phyloP scores from a whole-genome alignment of 2,888 invertebrate genomes.

The Caenorhabditis japonica region DNA sequence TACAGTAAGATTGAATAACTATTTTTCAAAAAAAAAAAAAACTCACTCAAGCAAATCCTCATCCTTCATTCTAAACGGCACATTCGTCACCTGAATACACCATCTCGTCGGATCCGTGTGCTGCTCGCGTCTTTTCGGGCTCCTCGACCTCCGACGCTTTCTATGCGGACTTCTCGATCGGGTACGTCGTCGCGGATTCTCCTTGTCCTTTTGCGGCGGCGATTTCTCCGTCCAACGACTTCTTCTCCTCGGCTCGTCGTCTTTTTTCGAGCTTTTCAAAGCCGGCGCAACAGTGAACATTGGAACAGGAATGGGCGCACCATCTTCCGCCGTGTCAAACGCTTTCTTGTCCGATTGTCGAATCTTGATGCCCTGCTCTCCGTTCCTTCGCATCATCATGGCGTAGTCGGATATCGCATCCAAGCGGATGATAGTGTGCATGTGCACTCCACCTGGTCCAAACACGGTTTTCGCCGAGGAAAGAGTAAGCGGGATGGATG shows the following conservation, averaged over 20 bases:
- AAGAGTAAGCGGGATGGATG: conserved; percentile 61
- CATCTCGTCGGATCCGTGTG: conserved; percentile 62
- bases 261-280: neutral
- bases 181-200: conserved; percentile 17
- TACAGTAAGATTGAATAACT: neutral
- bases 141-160: conserved; percentile 19
- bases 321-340: conserved; percentile 64
- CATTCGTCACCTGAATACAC: conserved; percentile 67
- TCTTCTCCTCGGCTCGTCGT: conserved; percentile 25
- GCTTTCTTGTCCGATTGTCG: conserved; percentile 49
- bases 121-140: conserved; percentile 14
- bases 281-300: neutral
- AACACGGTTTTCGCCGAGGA: conserved; percentile 65
- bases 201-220: conserved; percentile 6
- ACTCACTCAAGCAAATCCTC: conserved; percentile 65
- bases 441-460: conserved; percentile 59
- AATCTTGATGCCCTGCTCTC: conserved; percentile 68
- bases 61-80: conserved; percentile 66
- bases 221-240: conserved; percentile 24
- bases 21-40: neutral
- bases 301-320: conserved; percentile 83
- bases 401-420: conserved; percentile 60
- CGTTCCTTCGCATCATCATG: conserved; percentile 59
- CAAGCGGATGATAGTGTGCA: conserved; percentile 64
- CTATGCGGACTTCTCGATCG: conserved; percentile 33